Base-by-base conservation (phyloP, 2,888 invertebrate genomes). In the Pollenia amentaria region DNA sequence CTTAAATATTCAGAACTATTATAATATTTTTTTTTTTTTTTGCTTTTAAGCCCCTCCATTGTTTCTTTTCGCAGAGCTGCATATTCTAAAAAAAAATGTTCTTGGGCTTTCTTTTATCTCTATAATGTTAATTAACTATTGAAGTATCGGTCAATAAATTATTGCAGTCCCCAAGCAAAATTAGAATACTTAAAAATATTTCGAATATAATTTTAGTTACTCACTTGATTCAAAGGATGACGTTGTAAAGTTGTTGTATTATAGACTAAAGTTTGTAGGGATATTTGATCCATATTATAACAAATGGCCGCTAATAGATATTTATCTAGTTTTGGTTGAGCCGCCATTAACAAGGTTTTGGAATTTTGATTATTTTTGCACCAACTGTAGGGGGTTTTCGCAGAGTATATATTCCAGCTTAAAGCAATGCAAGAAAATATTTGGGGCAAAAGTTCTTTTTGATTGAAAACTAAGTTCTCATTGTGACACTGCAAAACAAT, bases 281-380 rank as follows among this genome's bases (percentile, higher is more conserved):
- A 67, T 14, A 65, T 9, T 12, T 67, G 21, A 0, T 81, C 57
- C 4, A 75, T 42, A 16, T 81, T 55, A 57, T 40, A 67, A 42
- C 81, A 81, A 21, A 81, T 51, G 1, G 48, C 75, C 3, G 65
- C 81, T 8, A 81, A n/a, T 48, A 60, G 29, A 29, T 67, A 21
- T 21, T 29, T 55, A 9, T 40, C 16, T 2, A 10, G 6, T 18
- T 0, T 12, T 29, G 12, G 14, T 10, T 75, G 14, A 12, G 57
- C 10, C 9, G 62, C 65, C 46, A 76, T 18, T 40, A 55, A 69
- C 44, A 80, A 75, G 48, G 69, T 76, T n/a, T 42, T 42, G 11
- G 76, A 76, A 65, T 76, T 76, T 11, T 64, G 42, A 29, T 64
- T 53, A 1, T n/a, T 76, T 44, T 76, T 48, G 3, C 76, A 76